Percentiles rank a stretch among this genome's conserved stretches.
phyloP scores from a whole-genome alignment of 2,888 invertebrate genomes.

The Eupithecia centaureata region DNA sequence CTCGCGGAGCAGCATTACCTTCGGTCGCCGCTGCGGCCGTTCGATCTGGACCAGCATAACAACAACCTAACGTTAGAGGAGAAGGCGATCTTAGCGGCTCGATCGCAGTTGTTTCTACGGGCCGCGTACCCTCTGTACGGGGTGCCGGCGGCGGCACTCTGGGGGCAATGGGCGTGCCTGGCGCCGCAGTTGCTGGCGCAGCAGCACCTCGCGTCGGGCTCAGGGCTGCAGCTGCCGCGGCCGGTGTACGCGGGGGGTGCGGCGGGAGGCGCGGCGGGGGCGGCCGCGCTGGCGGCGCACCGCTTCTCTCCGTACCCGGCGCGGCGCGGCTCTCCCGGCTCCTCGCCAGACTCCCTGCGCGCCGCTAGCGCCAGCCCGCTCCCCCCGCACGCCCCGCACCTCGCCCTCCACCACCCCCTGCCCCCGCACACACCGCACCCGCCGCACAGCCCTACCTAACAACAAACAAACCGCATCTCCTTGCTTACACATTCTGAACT shows the following conservation, averaged over 20 bases:
- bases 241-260: constrained; percentile 79
- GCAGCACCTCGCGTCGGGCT: constrained; percentile 84
- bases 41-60: constrained; percentile 88
- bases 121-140: constrained; percentile 86
- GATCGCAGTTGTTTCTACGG: constrained; percentile 89
- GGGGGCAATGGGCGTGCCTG: constrained; percentile 89
- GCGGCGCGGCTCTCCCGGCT: constrained; percentile 78
- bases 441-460: constrained; percentile 79
- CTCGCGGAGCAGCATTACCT: constrained; percentile 93
- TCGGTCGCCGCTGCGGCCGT: constrained; percentile 89
- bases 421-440: constrained; percentile 72
- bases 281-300: constrained; percentile 77
- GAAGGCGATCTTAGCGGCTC: constrained; percentile 89
- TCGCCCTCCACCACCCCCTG: constrained; percentile 65
- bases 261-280: constrained; percentile 53
- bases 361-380: constrained; percentile 66
- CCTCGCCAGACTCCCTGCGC: constrained; percentile 86
- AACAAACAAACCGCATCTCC: constrained; percentile 21
- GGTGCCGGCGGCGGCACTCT: constrained; percentile 83
- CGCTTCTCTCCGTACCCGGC: constrained; percentile 85
- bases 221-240: constrained; percentile 78
- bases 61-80: constrained; percentile 90
- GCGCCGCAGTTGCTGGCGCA: constrained; percentile 87
- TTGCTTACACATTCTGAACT: constrained; percentile 45
- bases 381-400: constrained; percentile 70